Conservation (phyloP, 2,113 vertebrate species). For the Nanorana parkeri region DNA sequence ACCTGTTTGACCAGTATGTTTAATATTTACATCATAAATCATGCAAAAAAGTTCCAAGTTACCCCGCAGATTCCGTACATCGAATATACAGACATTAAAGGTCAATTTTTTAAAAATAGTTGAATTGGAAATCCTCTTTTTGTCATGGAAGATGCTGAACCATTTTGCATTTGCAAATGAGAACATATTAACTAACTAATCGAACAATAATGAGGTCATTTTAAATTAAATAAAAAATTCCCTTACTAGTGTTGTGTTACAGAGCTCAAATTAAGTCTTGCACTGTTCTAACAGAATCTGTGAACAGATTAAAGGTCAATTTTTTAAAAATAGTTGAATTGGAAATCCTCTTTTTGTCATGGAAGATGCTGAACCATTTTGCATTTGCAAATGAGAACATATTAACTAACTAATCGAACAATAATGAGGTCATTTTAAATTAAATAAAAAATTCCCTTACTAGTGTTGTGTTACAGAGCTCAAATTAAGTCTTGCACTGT, state of each 20-base stretch:
- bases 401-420: conserved; percentile 59
- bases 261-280: conserved; percentile 62
- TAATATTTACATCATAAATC: too few species aligned
- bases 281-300: conserved; percentile 65
- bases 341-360: background rate
- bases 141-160: conserved; percentile 54
- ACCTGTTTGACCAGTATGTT: too few species aligned
- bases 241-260: conserved; percentile 66
- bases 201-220: conserved; percentile 62
- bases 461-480: conserved; percentile 68
- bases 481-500: conserved; percentile 59
- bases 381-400: conserved; percentile 59
- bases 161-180: conserved; percentile 59
- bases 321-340: background rate
- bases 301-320: conserved; percentile 60
- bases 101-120: background rate
- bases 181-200: conserved; percentile 60
- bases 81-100: too few species aligned
- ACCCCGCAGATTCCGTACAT: too few species aligned
- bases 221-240: conserved; percentile 64
- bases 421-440: conserved; percentile 65
- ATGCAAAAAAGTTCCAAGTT: too few species aligned
- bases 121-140: background rate
- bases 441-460: conserved; percentile 61
- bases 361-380: conserved; percentile 58